These are phyloP conservation scores for Cirrhinus mrigala DNA, from an alignment of 2,797 vertebrate species.

Conservation along the genomic window DNA sequence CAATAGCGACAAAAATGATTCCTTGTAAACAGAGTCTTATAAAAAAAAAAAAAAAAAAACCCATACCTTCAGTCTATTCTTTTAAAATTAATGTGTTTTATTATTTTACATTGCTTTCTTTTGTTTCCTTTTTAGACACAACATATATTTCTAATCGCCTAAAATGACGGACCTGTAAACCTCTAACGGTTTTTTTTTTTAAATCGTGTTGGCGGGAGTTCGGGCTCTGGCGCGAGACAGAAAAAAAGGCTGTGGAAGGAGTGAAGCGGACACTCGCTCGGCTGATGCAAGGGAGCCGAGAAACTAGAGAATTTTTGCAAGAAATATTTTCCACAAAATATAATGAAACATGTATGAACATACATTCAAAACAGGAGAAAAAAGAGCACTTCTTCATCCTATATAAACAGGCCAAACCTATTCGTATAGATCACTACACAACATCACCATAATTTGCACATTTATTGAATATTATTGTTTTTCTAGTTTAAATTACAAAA, in stretches of 20 bases:
- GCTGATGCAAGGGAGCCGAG: background rate
- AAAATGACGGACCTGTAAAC: background rate
- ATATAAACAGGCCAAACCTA: background rate
- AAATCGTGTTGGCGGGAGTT: constrained; percentile 20
- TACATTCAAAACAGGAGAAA: background rate
- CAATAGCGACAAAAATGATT: background rate
- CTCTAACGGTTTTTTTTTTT: constrained; percentile 6
- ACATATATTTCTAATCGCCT: background rate
- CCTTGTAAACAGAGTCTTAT: background rate
- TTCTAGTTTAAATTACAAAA: background rate
- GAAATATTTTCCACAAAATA: background rate
- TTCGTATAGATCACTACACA: background rate
- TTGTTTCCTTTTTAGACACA: background rate
- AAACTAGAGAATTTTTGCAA: background rate
- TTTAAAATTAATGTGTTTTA: background rate
- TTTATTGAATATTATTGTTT: background rate
- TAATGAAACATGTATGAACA: background rate
- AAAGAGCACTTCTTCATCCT: background rate
- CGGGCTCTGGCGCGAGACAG: constrained; percentile 12
- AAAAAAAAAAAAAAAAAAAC: background rate
- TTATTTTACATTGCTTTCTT: background rate
- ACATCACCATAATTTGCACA: background rate
- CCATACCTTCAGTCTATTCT: background rate
- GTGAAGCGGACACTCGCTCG: background rate
- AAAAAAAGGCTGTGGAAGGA: background rate